Conservation (phyloP, 2,113 vertebrate species). For the Dromaius novaehollandiae region DNA sequence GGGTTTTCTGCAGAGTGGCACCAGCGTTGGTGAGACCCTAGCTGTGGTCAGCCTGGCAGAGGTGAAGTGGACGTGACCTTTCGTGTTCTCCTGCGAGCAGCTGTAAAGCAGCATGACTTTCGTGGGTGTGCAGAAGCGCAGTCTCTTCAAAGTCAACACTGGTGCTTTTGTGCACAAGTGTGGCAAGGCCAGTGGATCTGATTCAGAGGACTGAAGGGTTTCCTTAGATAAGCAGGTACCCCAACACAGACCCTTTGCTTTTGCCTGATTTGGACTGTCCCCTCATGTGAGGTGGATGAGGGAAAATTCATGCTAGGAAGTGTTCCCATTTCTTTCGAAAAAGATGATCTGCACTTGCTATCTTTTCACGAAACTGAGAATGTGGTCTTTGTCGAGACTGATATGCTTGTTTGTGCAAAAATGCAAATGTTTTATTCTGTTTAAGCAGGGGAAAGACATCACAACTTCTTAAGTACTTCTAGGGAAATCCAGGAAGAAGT, state of each 20-base stretch:
- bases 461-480: background rate
- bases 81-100: background rate
- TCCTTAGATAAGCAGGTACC: background rate
- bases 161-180: background rate
- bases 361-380: background rate
- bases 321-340: background rate
- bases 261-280: background rate
- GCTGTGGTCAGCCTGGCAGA: background rate
- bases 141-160: background rate
- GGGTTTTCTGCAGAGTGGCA: background rate
- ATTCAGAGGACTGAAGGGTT: background rate
- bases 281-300: background rate
- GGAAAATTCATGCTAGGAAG: background rate
- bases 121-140: background rate
- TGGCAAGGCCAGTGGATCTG: background rate
- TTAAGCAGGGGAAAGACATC: background rate
- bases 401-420: background rate
- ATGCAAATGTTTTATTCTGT: background rate
- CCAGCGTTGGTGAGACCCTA: background rate
- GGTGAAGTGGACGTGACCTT: background rate
- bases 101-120: background rate
- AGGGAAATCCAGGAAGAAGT: background rate
- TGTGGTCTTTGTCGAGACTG: background rate
- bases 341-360: background rate
- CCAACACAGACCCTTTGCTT: background rate